Evolutionary conservation across 2,797 vertebrate species (phyloP).

Genomic region (Ispidina picta): DNA sequence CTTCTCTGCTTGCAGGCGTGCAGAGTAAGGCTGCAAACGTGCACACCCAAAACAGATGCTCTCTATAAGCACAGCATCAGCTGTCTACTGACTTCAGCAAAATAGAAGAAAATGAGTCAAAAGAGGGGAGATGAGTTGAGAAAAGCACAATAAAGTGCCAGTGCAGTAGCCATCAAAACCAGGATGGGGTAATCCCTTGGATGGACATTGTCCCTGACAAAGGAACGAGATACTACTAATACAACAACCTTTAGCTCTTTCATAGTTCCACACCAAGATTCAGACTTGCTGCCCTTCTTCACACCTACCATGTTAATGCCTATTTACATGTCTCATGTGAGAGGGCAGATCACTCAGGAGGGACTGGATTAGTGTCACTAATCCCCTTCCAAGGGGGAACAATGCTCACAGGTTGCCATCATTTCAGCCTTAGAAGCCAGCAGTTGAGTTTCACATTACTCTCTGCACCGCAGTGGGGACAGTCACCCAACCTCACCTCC

Average conservation of each 20-base stretch:
- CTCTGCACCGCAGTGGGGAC: not conserved
- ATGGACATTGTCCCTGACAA: not conserved
- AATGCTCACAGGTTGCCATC: not conserved
- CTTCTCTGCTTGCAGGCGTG: rapidly evolving
- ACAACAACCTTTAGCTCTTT: not conserved
- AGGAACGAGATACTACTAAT: not conserved
- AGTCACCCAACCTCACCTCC: constrained; percentile 23
- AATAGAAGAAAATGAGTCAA: not conserved
- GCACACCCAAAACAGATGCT: not conserved
- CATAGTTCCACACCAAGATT: not conserved
- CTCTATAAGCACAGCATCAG: not conserved
- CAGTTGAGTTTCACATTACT: not conserved
- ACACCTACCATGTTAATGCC: not conserved
- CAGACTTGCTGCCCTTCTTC: not conserved
- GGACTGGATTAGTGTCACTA: not conserved
- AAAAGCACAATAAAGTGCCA: not conserved
- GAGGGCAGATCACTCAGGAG: not conserved
- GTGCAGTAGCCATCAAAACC: not conserved
- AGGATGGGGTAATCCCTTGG: not conserved
- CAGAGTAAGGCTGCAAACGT: not conserved
- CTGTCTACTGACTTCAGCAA: not conserved
- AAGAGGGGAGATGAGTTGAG: not conserved
- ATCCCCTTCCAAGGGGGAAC: not conserved
- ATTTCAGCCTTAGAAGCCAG: not conserved
- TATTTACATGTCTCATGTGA: rapidly evolving